Base-by-base conservation (phyloP, 2,113 vertebrate genomes). In the Ameiurus melas region DNA sequence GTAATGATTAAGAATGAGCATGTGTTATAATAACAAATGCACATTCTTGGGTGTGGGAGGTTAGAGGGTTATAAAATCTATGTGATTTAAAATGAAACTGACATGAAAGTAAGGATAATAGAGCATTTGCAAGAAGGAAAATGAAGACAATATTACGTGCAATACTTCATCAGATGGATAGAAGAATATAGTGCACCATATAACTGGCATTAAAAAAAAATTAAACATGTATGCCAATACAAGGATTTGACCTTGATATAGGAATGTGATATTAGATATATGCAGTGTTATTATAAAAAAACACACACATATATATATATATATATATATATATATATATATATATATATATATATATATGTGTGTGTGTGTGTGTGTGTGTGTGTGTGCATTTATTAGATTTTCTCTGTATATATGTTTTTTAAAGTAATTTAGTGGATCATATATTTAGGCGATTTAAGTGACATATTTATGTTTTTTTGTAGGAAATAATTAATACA, bases 1-100 rank as follows among this genome's bases (percentile, higher is more conserved):
- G 78, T 51, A 62, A 86, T 87, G 85, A 87, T 79, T 85, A 87
- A 86, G 84, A 79, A 36, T 77, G 81, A 77, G 62, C 19, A 86
- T 66, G 70, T 86, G 86, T 60, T 86, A 58, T 62, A 51, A 30
- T 47, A 43, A 83, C 33, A 39, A 62, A 83, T 62, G 33, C 12
- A 14, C 33, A 43, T 62, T 62, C 80, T 62, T 83, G 4, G 22
- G 22, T 62, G 33, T 39, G 22, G 57, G 80, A 27, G 13, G 33
- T 83, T 83, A 25, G 43, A 62, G 22, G 80, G 33, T 36, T 12
- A 39, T 62, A 8, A 83, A 43, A 43, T 43, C 12, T 10, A 8
- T 16, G 36, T 83, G 57, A 62, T 62, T 83, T 83, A 62, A 6
- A 39, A 33, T 83, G 10, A 83, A 62, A 62, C 10, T 62, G 36